Base-by-base conservation (phyloP, 2,113 vertebrate species). In the Rhodinocichla rosea region DNA sequence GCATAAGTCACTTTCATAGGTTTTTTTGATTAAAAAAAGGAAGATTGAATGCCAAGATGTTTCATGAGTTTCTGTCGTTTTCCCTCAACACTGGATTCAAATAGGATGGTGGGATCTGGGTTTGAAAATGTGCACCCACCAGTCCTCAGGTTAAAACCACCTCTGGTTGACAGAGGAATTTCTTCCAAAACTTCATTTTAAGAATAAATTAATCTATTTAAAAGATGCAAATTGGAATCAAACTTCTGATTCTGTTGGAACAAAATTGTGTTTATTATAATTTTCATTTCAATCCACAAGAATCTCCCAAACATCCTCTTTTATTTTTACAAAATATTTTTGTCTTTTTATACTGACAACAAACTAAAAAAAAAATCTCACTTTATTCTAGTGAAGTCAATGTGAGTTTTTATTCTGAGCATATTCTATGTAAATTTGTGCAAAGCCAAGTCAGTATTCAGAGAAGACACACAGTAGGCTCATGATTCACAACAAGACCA, bases 311-410 rank as follows among this genome's bases (percentile, higher is more conserved):
- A 52, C 11, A 60, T 35, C 28, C 55, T 82, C 37, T 53, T 80
- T 68, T 62, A 33, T 88, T 94, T 94, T 89, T 53, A 52, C 27
- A 81, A 89, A 89, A 83, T 78, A 68, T 93, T 96, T 96, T 74
- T 14, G 2, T 57, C 13, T 89, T 70, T 69, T 59, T 49, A 40
- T 55, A 40, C 13, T 0, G 3, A 50, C 37, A 80, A 62, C 27
- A 77, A 74, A 28, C 47, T 42, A 35, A 90, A 80, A 89, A 88
- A 39, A 40, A 32, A 56, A 28, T 4, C 28, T 83, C 30, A 32
- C 2, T 28, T 87, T 90, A 35, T 81, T 70, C 60, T 47, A 70
- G 10, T 63, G 44, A 90, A 95, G 22, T 50, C 39, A 47, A 44
- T 20, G 21, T 16, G 62, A 73, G 52, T 30, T 85, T 85, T 83